Percentiles rank a stretch among this genome's conserved stretches.
These are phyloP conservation scores for Pogonomyrmex californicus DNA, from an alignment of 1,140 invertebrate species.

Conservation along the genomic window DNA sequence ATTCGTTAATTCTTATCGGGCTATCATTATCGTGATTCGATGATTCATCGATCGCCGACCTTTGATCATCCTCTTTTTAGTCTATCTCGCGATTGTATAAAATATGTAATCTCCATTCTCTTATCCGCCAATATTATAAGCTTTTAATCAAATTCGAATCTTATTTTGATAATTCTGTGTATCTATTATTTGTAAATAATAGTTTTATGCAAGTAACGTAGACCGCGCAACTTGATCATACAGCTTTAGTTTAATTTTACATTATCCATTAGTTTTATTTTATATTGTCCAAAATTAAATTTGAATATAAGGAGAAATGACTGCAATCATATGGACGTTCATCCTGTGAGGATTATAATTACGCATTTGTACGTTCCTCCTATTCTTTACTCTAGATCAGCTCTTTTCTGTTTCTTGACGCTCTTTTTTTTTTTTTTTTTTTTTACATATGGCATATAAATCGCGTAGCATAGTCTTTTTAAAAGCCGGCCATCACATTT, in stretches of 20 bases:
- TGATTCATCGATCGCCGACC: constrained; percentile 38
- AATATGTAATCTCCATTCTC: not conserved
- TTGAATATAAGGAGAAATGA: not conserved
- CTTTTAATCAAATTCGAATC: constrained; percentile 10
- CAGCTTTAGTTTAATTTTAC: not conserved
- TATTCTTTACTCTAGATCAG: not conserved
- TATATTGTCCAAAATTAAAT: not conserved
- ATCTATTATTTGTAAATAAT: constrained; percentile 17
- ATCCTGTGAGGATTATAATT: not conserved
- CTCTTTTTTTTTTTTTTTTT: not conserved
- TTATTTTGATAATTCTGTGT: not conserved
- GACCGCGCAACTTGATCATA: not conserved
- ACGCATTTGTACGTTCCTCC: not conserved
- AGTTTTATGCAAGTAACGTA: not conserved
- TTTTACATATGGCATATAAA: not conserved
- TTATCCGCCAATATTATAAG: constrained; percentile 1
- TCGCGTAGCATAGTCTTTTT: not conserved
- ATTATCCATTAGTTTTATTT: not conserved
- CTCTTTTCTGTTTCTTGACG: not conserved
- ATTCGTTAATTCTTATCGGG: constrained; percentile 50
- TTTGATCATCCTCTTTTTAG: not conserved
- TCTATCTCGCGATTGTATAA: not conserved
- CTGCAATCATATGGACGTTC: not conserved
- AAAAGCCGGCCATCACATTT: not conserved
- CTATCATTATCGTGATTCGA: constrained; percentile 58